Percentiles rank a stretch among this genome's conserved stretches.
phyloP scores from a whole-genome alignment of 2,888 invertebrate species.

The Taenaris catops region DNA sequence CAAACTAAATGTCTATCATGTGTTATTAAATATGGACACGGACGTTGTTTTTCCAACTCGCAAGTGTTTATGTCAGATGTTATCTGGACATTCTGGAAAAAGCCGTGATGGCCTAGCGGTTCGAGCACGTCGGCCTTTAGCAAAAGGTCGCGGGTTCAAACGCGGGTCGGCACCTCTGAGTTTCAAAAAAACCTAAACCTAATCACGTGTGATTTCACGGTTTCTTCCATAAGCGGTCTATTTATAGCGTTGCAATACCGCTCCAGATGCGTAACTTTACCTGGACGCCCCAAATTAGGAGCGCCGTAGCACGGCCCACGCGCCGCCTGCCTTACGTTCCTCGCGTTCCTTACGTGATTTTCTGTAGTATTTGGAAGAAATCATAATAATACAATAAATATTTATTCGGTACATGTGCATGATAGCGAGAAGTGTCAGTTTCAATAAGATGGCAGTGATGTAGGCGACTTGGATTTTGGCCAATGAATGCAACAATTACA shows the following conservation, averaged over 20 bases:
- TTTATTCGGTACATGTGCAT: slow-evolving; percentile 38
- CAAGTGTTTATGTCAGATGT: no score
- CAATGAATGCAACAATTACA: slow-evolving; percentile 60
- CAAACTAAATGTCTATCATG: no score
- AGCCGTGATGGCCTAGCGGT: no score
- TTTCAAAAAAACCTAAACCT: slow-evolving; percentile 39
- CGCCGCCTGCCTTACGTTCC: slow-evolving; percentile 57
- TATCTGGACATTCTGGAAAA: no score
- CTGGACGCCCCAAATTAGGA: slow-evolving; percentile 80
- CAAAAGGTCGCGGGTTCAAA: no score
- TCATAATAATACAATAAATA: slow-evolving; percentile 36
- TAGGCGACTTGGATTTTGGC: slow-evolving; percentile 70
- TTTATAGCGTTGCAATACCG: slow-evolving; percentile 64
- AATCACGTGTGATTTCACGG: slow-evolving; percentile 62
- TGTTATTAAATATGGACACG: no score
- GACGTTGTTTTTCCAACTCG: no score
- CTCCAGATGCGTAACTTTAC: slow-evolving; percentile 76
- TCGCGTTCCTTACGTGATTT: slow-evolving; percentile 39
- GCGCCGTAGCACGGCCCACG: slow-evolving; percentile 55
- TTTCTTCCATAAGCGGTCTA: slow-evolving; percentile 61
- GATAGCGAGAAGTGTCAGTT: slow-evolving; percentile 58
- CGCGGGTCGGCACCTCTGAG: no score
- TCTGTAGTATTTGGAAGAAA: slow-evolving; percentile 54
- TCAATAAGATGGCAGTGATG: slow-evolving; percentile 59
- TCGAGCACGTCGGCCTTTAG: no score